Evolutionary conservation across 2,113 vertebrate species (phyloP).

Genomic region (Rattus norvegicus): GRCr8 NC_086022.1:22401501-22402000

Average conservation of each 20-base stretch:
- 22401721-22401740: not conserved
- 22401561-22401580: conserved; percentile 15
- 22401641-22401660: not conserved
- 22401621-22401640: not conserved
- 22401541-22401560: conserved; percentile 43
- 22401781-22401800: conserved; percentile 1
- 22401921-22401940: conserved; percentile 32
- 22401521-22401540: conserved; percentile 40
- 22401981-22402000: conserved; percentile 52
- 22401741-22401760: not conserved
- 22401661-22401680: not conserved
- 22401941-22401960: conserved; percentile 39
- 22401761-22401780: not conserved
- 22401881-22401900: not conserved
- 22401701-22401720: not conserved
- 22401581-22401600: not conserved
- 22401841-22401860: not conserved
- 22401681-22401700: conserved; percentile 35
- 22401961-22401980: not conserved
- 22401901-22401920: not conserved
- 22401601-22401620: conserved; percentile 29
- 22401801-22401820: conserved; percentile 13
- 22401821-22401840: not conserved
- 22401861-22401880: conserved; percentile 13
- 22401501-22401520: conserved; percentile 20